These are phyloP conservation scores for Chrysopa pallens DNA, from an alignment of 1,140 invertebrate species.

Conservation along the genomic window DNA sequence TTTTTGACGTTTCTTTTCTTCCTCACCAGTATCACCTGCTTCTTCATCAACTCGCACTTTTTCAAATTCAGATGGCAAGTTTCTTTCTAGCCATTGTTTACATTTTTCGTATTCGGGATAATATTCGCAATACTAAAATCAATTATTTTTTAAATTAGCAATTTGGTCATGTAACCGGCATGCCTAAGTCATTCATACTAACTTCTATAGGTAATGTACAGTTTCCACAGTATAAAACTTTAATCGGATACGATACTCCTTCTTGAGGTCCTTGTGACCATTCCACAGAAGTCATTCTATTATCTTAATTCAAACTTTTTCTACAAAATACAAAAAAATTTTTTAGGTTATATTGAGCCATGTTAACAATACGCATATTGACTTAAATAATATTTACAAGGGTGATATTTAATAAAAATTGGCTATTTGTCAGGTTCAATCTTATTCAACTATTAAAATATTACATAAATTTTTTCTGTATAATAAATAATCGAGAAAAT, in stretches of 20 bases:
- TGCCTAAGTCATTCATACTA: conserved; percentile 12
- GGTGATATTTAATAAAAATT: too few relatives aligned
- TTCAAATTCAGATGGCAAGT: conserved; percentile 85
- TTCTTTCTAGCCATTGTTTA: conserved; percentile 88
- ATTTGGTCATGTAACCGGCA: conserved; percentile 4
- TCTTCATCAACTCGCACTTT: conserved; percentile 57
- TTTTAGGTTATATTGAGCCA: too few relatives aligned
- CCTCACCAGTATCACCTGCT: conserved; percentile 51
- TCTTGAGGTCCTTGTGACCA: conserved; percentile 26
- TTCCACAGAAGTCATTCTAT: too few relatives aligned
- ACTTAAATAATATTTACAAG: too few relatives aligned
- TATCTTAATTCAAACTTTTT: too few relatives aligned
- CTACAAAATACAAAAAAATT: too few relatives aligned
- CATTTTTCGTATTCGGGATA: conserved; percentile 96
- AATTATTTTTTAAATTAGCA: conserved; percentile 2
- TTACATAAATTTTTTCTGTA: too few relatives aligned
- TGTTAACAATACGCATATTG: too few relatives aligned
- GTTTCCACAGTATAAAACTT: conserved; percentile 85
- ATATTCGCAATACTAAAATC: conserved; percentile 86
- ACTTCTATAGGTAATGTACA: conserved; percentile 85
- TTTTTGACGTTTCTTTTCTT: conserved; percentile 87
- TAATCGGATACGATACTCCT: conserved; percentile 60
- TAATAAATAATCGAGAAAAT: too few relatives aligned
- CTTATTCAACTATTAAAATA: too few relatives aligned
- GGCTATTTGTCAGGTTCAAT: too few relatives aligned